These are phyloP conservation scores for Drosophila grimshawi DNA, from an alignment of 1,140 invertebrate genomes.

Conservation along the genomic window DNA sequence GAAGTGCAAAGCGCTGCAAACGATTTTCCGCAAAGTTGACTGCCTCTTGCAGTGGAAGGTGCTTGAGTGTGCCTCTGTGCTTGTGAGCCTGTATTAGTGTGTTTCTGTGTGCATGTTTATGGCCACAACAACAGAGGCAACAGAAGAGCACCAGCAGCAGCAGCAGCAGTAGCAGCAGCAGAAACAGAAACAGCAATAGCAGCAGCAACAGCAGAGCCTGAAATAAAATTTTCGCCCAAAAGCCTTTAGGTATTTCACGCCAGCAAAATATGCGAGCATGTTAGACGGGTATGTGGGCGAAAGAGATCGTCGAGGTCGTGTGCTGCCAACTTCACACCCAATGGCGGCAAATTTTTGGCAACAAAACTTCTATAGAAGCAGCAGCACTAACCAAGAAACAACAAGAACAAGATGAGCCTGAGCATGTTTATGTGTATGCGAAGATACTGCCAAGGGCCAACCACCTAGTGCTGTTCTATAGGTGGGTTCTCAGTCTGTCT, in stretches of 20 bases:
- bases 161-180: conserved; percentile 24
- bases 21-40: conserved; percentile 83
- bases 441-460: conserved; percentile 19
- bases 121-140: conserved; percentile 53
- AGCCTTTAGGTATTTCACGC: conserved; percentile 78
- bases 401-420: conserved; percentile 22
- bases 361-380: conserved; percentile 69
- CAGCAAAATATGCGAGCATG: conserved; percentile 73
- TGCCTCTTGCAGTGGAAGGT: conserved; percentile 78
- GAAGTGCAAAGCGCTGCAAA: conserved; percentile 82
- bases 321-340: conserved; percentile 76
- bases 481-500: neutral
- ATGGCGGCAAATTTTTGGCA: conserved; percentile 80
- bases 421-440: conserved; percentile 10
- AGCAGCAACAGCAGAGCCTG: conserved; percentile 43
- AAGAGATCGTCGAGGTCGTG: conserved; percentile 23
- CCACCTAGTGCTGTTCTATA: conserved; percentile 12
- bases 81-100: conserved; percentile 31
- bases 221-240: conserved; percentile 75
- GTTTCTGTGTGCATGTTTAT: conserved; percentile 60
- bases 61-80: conserved; percentile 54
- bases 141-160: neutral
- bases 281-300: conserved; percentile 41
- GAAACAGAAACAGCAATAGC: neutral
- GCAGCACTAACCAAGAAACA: conserved; percentile 35